Conservation (phyloP, 1,140 invertebrate genomes). For the Phymorhynchus buccinoides region DNA sequence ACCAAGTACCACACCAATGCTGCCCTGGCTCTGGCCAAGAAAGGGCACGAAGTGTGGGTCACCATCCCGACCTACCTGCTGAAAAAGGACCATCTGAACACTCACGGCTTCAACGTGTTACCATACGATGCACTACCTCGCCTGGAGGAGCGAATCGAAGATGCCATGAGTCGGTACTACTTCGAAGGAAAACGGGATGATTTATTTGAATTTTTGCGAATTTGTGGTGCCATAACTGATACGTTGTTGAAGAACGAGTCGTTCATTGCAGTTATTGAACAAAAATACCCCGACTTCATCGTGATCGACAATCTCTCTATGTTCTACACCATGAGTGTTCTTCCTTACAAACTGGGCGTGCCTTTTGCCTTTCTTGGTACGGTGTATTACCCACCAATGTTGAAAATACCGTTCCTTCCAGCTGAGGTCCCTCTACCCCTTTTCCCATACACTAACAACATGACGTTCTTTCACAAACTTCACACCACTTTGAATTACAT, state of each 20-base stretch:
- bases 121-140: neutral
- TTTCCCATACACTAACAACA: constrained; percentile 4
- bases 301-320: constrained; percentile 39
- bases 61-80: constrained; percentile 36
- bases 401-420: constrained; percentile 33
- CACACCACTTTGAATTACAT: neutral
- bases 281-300: constrained; percentile 20
- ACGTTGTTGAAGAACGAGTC: neutral
- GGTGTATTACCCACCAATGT: neutral
- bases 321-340: constrained; percentile 24
- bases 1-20: constrained; percentile 31
- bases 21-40: neutral
- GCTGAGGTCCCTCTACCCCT: neutral
- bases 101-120: constrained; percentile 31
- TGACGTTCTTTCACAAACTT: constrained; percentile 34
- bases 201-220: neutral
- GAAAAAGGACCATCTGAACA: constrained; percentile 24
- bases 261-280: neutral
- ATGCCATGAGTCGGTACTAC: neutral
- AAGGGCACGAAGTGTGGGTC: constrained; percentile 42
- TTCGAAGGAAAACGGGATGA: neutral
- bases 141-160: neutral
- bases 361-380: constrained; percentile 39
- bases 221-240: neutral
- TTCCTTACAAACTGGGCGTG: constrained; percentile 43